phyloP scores from a whole-genome alignment of 2,888 invertebrate genomes.

The Lysandra coridon region DNA sequence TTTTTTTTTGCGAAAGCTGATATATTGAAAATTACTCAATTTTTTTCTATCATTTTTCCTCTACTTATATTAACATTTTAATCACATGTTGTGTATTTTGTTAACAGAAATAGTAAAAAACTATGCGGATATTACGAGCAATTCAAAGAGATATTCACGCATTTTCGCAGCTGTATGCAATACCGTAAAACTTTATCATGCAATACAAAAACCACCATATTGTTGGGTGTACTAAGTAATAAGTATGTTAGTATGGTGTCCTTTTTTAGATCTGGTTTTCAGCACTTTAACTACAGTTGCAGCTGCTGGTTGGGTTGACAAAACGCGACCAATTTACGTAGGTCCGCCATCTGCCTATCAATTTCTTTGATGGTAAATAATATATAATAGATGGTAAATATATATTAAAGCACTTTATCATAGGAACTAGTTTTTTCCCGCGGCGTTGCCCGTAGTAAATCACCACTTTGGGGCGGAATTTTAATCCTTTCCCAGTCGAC shows the following conservation, averaged over 20 bases:
- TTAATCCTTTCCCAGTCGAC: no score
- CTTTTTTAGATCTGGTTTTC: background rate
- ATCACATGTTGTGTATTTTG: background rate
- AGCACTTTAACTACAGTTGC: no score
- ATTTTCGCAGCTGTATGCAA: background rate
- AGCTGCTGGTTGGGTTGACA: no score
- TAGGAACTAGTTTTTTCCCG: no score
- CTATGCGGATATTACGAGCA: background rate
- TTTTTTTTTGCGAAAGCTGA: background rate
- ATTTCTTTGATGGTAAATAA: no score
- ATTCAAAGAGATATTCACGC: background rate
- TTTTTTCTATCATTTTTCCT: background rate
- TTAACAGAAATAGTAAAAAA: background rate
- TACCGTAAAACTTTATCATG: slow-evolving; percentile 2
- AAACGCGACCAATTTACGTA: no score
- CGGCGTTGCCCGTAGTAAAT: no score
- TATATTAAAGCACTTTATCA: no score
- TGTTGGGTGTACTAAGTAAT: background rate
- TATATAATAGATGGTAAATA: no score
- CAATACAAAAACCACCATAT: background rate
- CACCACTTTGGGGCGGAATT: no score
- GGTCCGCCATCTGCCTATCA: no score
- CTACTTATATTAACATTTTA: background rate
- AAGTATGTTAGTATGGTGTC: background rate
- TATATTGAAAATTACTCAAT: background rate